phyloP scores from a whole-genome alignment of 2,888 invertebrate species.

The Athrips mouffetella region DNA sequence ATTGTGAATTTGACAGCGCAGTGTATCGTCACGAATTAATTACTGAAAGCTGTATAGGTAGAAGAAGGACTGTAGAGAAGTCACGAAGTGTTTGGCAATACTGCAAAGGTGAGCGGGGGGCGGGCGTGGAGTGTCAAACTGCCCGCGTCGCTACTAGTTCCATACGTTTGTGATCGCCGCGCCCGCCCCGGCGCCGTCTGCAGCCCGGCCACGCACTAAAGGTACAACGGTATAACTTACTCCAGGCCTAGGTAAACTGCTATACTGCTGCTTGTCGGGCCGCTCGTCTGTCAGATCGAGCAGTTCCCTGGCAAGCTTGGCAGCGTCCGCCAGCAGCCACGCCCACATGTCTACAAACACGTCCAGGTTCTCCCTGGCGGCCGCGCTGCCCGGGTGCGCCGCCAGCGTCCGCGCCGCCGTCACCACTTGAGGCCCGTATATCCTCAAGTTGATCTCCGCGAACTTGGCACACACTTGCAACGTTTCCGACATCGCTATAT shows the following conservation, averaged over 20 bases:
- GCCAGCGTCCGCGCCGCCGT: slow-evolving; percentile 95
- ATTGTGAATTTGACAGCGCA: no score
- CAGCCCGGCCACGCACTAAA: background rate
- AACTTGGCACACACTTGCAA: slow-evolving; percentile 97
- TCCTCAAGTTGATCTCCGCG: slow-evolving; percentile 95
- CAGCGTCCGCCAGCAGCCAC: slow-evolving; percentile 94
- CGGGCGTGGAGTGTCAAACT: no score
- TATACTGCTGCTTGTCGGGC: slow-evolving; percentile 81
- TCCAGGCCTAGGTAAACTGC: slow-evolving; percentile 96
- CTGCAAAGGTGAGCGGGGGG: no score
- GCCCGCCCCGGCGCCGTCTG: no score
- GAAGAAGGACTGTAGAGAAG: no score
- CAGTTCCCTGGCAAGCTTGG: slow-evolving; percentile 92
- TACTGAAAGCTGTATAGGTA: no score
- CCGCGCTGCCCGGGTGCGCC: slow-evolving; percentile 94
- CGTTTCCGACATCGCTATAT: slow-evolving; percentile 96
- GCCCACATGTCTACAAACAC: slow-evolving; percentile 98
- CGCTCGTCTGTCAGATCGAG: slow-evolving; percentile 84
- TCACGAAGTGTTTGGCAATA: no score
- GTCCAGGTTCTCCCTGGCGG: slow-evolving; percentile 97
- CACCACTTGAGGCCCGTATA: slow-evolving; percentile 96
- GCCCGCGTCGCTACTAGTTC: no score
- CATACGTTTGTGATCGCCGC: no score
- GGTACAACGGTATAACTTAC: slow-evolving; percentile 74
- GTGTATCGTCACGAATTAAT: no score